These are phyloP conservation scores for Papilio gigon DNA, from an alignment of 2,888 invertebrate species.

Conservation along the genomic window DNA sequence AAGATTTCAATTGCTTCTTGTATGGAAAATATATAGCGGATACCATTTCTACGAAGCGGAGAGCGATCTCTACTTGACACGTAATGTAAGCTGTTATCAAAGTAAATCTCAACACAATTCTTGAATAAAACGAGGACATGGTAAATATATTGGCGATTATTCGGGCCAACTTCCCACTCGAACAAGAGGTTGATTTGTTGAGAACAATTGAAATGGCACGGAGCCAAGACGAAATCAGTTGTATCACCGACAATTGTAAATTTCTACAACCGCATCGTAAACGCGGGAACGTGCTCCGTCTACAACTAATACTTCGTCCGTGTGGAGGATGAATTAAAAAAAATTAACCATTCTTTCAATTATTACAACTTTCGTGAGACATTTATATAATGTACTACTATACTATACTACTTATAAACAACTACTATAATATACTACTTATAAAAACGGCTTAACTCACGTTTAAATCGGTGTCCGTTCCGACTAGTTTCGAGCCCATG, in stretches of 20 bases:
- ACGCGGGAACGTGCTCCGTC: slow-evolving; percentile 2
- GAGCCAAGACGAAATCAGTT: slow-evolving; percentile 37
- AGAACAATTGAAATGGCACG: slow-evolving; percentile 39
- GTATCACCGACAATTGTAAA: slow-evolving; percentile 34
- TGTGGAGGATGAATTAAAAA: neutral
- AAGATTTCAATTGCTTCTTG: too few species aligned
- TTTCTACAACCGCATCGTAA: slow-evolving; percentile 20
- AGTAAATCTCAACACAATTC: neutral
- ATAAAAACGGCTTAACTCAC: too few species aligned
- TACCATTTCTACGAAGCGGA: neutral
- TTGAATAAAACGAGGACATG: neutral
- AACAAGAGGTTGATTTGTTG: slow-evolving; percentile 30
- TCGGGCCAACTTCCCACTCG: slow-evolving; percentile 26
- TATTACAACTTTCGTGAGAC: too few species aligned
- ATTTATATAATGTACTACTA: too few species aligned
- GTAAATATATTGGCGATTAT: slow-evolving; percentile 14
- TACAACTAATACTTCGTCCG: neutral
- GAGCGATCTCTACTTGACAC: neutral
- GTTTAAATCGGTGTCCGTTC: too few species aligned
- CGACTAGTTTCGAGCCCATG: too few species aligned
- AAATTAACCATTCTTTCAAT: neutral
- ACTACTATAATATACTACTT: too few species aligned
- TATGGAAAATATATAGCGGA: too few species aligned
- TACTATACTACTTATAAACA: too few species aligned
- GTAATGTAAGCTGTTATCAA: neutral